Percentiles rank a stretch among this genome's conserved stretches.
Conservation (phyloP, 2,797 vertebrate species). For the Hozukius guyotensis region DNA sequence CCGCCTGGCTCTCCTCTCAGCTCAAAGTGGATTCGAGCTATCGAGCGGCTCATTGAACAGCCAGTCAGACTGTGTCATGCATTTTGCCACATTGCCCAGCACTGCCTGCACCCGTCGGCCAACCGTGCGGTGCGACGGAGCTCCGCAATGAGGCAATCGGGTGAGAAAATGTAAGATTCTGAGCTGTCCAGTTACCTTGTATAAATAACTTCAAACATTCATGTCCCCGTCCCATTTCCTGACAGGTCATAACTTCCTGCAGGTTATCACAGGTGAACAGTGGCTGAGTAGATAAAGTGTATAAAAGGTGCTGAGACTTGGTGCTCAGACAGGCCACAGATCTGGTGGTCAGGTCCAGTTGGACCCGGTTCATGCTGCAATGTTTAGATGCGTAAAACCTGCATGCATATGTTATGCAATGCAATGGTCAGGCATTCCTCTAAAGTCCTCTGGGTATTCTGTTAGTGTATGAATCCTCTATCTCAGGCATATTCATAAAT, state of each 20-base stretch:
- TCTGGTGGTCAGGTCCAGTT: constrained; percentile 48
- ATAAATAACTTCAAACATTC: constrained; percentile 70
- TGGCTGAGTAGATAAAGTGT: constrained; percentile 50
- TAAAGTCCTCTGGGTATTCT: constrained; percentile 34
- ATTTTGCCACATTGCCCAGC: constrained; percentile 38
- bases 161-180: constrained; percentile 56
- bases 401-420: constrained; percentile 32
- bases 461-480: constrained; percentile 48
- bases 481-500: constrained; percentile 67
- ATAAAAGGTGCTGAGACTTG: constrained; percentile 62
- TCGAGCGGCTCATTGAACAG: constrained; percentile 55
- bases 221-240: constrained; percentile 37
- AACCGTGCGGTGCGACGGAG: constrained; percentile 12
- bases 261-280: constrained; percentile 49
- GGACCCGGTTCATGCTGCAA: constrained; percentile 39
- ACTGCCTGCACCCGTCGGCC: constrained; percentile 15
- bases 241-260: constrained; percentile 52
- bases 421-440: constrained; percentile 25
- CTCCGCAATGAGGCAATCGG: constrained; percentile 59
- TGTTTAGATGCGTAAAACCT: constrained; percentile 15
- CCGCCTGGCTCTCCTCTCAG: constrained; percentile 31
- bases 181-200: constrained; percentile 46
- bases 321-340: constrained; percentile 60
- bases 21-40: constrained; percentile 52
- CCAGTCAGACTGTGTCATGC: constrained; percentile 31